These are phyloP conservation scores for Campoplex nolae DNA, from an alignment of 2,888 invertebrate species.

Conservation along the genomic window DNA sequence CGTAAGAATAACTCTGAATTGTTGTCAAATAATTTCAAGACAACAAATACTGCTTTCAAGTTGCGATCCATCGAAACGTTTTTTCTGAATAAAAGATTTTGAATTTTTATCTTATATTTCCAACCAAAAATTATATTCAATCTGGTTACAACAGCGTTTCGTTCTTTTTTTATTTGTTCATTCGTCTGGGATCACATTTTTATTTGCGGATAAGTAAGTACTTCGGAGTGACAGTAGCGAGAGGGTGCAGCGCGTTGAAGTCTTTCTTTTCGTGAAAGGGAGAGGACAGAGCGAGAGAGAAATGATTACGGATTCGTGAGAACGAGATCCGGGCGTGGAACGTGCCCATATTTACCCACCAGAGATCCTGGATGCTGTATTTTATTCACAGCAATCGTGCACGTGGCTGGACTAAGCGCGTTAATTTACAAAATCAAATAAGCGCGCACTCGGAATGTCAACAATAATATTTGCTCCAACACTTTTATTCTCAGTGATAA, in stretches of 20 bases:
- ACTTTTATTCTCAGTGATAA: too few species aligned
- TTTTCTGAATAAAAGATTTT: neutral
- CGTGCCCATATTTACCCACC: constrained; percentile 56
- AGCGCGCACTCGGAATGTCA: neutral
- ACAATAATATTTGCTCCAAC: too few species aligned
- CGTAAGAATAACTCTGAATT: too few species aligned
- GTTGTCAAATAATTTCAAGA: too few species aligned
- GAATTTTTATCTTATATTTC: neutral
- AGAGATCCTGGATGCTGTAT: constrained; percentile 64
- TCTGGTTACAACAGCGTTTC: neutral
- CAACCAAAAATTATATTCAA: neutral
- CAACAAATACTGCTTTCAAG: too few species aligned
- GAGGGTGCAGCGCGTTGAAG: constrained; percentile 64
- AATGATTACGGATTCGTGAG: constrained; percentile 66
- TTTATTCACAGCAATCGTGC: constrained; percentile 21
- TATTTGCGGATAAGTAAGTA: constrained; percentile 12
- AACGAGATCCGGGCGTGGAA: constrained; percentile 68
- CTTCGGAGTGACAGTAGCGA: constrained; percentile 15
- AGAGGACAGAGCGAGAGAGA: constrained; percentile 12
- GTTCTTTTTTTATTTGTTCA: neutral
- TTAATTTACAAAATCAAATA: constrained; percentile 12
- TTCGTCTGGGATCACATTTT: neutral
- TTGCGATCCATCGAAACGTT: too few species aligned
- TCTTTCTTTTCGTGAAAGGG: neutral
- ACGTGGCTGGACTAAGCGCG: constrained; percentile 48